Conservation (phyloP, 2,113 vertebrate species). For the Meleagris gallopavo region DNA sequence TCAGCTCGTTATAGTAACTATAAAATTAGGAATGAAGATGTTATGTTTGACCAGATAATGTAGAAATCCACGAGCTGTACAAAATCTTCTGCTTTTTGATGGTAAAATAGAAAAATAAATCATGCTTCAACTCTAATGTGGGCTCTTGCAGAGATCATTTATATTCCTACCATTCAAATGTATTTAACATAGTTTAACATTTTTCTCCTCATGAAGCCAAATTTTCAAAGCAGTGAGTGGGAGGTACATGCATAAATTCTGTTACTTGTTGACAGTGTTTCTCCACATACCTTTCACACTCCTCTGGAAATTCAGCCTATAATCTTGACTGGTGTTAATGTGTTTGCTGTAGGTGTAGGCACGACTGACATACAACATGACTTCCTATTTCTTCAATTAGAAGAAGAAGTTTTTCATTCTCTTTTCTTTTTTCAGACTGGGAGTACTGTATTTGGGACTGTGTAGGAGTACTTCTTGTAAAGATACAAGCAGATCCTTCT, state of each 20-base stretch:
- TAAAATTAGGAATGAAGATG: background rate
- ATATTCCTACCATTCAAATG: conserved; percentile 14
- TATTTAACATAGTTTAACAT: conserved; percentile 41
- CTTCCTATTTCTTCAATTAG: background rate
- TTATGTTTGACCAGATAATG: background rate
- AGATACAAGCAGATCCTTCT: background rate
- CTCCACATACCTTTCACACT: background rate
- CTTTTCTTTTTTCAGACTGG: background rate
- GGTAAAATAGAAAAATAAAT: background rate
- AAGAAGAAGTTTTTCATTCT: background rate
- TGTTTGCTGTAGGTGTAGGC: conserved; percentile 26
- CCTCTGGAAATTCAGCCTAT: background rate
- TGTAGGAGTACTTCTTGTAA: background rate
- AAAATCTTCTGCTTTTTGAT: background rate
- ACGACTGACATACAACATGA: conserved; percentile 4
- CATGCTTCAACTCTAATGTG: background rate
- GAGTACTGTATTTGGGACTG: background rate
- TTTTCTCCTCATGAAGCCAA: conserved; percentile 19
- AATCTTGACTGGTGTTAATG: background rate
- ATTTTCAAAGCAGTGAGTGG: conserved; percentile 56
- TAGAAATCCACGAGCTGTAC: background rate
- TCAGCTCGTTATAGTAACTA: background rate
- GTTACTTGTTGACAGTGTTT: conserved; percentile 31
- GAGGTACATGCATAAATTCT: conserved; percentile 48
- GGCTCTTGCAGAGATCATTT: background rate